A percentile compares a stretch with the other conserved stretches of the same genome.
phyloP scores from a whole-genome alignment of 2,113 vertebrate genomes.

The Pyxicephalus adspersus region DNA sequence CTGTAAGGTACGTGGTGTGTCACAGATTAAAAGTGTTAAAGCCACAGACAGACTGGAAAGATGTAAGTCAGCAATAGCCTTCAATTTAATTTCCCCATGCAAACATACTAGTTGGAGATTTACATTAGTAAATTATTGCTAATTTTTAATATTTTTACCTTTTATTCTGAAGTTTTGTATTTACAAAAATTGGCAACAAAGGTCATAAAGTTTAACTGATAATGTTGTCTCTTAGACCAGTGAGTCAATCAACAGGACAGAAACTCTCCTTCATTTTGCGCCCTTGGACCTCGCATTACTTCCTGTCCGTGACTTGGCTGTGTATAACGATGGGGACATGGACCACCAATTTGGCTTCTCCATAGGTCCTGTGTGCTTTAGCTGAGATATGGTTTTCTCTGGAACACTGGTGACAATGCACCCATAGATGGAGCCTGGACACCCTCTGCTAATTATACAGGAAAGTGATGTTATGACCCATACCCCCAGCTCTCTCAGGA shows the following conservation, averaged over 20 bases:
- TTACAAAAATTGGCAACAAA: no score
- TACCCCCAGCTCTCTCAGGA: constrained; percentile 32
- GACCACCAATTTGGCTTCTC: constrained; percentile 79
- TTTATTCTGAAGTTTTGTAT: no score
- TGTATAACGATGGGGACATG: constrained; percentile 70
- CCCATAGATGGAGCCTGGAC: constrained; percentile 26
- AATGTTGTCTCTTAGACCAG: not conserved
- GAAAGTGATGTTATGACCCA: constrained; percentile 15
- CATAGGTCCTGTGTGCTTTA: constrained; percentile 85
- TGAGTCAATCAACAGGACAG: constrained; percentile 53
- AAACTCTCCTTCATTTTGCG: constrained; percentile 81
- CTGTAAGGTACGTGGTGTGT: constrained; percentile 75
- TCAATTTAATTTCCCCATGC: no score
- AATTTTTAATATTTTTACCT: no score
- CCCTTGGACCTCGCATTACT: constrained; percentile 80
- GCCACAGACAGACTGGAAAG: no score
- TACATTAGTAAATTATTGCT: no score
- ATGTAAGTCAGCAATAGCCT: not conserved
- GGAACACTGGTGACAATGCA: constrained; percentile 7
- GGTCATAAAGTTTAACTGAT: no score
- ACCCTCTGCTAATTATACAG: constrained; percentile 39
- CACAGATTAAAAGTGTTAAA: no score
- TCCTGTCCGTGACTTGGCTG: constrained; percentile 81
- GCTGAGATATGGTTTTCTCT: constrained; percentile 66
- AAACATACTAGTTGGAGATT: no score